Evolutionary conservation across 2,113 vertebrate species (phyloP).

Genomic region (Lagopus leucura): DNA sequence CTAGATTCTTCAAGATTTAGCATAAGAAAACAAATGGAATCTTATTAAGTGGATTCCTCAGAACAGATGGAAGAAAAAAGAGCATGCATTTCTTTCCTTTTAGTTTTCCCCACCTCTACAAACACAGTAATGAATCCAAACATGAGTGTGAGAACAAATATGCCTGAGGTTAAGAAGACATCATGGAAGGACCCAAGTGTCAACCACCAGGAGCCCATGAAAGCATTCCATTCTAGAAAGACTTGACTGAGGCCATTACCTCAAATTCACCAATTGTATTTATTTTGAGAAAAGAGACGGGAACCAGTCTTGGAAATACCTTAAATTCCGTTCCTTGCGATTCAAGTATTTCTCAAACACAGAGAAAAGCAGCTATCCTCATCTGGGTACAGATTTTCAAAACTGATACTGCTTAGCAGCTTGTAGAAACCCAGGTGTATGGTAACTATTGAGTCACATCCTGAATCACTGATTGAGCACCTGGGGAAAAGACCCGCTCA

Average conservation of each 20-base stretch:
- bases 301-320: not conserved
- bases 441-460: too few relatives aligned
- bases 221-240: not conserved
- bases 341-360: not conserved
- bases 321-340: not conserved
- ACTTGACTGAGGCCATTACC: not conserved
- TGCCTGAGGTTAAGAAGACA: not conserved
- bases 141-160: not conserved
- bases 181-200: not conserved
- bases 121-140: not conserved
- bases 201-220: not conserved
- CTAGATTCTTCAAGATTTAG: not conserved
- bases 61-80: not conserved
- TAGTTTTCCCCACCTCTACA: not conserved
- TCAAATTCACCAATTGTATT: not conserved
- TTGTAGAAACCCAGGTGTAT: not conserved
- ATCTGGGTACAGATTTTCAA: not conserved
- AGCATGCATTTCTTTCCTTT: not conserved
- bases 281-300: not conserved
- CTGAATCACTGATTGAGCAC: too few relatives aligned
- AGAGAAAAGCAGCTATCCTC: not conserved
- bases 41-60: not conserved
- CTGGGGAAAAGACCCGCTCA: too few relatives aligned
- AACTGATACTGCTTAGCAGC: not conserved
- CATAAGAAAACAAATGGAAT: not conserved